A percentile compares a stretch with the other conserved stretches of the same genome.
Conservation (phyloP, 1,140 invertebrate genomes). For the Philopotamus ludificatus region DNA sequence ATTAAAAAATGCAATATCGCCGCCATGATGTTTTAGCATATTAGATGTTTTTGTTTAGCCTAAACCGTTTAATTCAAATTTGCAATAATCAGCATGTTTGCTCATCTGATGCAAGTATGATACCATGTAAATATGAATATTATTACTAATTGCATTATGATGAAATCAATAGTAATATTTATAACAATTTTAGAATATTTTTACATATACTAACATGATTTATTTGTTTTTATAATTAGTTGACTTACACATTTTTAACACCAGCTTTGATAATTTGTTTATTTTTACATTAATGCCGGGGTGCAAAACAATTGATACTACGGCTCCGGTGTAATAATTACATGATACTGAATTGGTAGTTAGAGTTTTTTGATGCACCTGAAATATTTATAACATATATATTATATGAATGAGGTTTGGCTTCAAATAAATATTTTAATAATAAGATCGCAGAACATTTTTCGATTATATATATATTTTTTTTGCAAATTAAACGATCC, state of each 20-base stretch:
- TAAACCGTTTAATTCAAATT: no score
- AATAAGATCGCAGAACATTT: slow-evolving; percentile 6
- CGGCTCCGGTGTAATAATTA: slow-evolving; percentile 11
- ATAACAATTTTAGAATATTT: no score
- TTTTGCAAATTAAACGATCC: neutral
- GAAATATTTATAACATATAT: slow-evolving; percentile 18
- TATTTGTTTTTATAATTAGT: slow-evolving; percentile 2
- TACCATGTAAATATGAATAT: no score
- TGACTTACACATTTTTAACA: slow-evolving; percentile 21
- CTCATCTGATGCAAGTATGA: no score
- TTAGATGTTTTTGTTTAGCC: no score
- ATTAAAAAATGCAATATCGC: no score
- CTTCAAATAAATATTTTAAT: slow-evolving; percentile 20
- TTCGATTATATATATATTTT: neutral
- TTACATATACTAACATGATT: neutral
- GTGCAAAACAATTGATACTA: neutral
- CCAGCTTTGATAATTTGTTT: slow-evolving; percentile 11
- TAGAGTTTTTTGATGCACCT: slow-evolving; percentile 25
- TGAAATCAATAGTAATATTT: no score
- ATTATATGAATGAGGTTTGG: slow-evolving; percentile 25
- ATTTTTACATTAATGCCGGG: neutral
- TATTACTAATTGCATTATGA: no score
- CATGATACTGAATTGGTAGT: slow-evolving; percentile 12
- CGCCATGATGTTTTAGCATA: no score
- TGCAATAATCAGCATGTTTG: no score